Percentiles rank a stretch among this genome's conserved stretches.
phyloP scores from a whole-genome alignment of 2,888 invertebrate genomes.

The Calameuta pallipes region DNA sequence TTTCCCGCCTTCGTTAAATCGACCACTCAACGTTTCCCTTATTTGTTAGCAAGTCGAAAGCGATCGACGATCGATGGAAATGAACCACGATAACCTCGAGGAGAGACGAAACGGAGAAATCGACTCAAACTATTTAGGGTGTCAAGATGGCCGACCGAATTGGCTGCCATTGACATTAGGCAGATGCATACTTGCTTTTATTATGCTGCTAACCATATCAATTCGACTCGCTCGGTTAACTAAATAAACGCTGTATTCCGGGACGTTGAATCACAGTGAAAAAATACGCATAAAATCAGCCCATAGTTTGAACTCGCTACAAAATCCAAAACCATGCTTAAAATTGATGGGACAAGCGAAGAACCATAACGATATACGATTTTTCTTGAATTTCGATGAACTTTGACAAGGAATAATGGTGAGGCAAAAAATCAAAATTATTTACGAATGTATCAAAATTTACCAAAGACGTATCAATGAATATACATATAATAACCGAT shows the following conservation, averaged over 20 bases:
- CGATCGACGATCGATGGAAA: neutral
- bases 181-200: slow-evolving; percentile 52
- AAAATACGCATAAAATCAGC: slow-evolving; percentile 34
- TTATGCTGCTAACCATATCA: slow-evolving; percentile 50
- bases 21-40: neutral
- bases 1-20: neutral
- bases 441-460: neutral
- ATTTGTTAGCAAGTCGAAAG: neutral
- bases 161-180: slow-evolving; percentile 51
- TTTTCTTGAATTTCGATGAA: neutral
- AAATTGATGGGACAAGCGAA: neutral
- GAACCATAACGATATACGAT: slow-evolving; percentile 23
- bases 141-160: slow-evolving; percentile 35
- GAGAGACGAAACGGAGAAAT: slow-evolving; percentile 9
- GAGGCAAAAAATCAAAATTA: neutral
- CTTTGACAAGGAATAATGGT: neutral
- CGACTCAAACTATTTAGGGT: slow-evolving; percentile 44
- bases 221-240: slow-evolving; percentile 46
- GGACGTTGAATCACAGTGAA: slow-evolving; percentile 49
- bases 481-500: neutral
- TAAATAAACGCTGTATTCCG: slow-evolving; percentile 55
- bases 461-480: neutral
- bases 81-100: neutral
- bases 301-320: neutral
- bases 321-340: neutral